Conservation (phyloP, 2,888 invertebrate genomes). For the Liopterus haemorrhoidalis region DNA sequence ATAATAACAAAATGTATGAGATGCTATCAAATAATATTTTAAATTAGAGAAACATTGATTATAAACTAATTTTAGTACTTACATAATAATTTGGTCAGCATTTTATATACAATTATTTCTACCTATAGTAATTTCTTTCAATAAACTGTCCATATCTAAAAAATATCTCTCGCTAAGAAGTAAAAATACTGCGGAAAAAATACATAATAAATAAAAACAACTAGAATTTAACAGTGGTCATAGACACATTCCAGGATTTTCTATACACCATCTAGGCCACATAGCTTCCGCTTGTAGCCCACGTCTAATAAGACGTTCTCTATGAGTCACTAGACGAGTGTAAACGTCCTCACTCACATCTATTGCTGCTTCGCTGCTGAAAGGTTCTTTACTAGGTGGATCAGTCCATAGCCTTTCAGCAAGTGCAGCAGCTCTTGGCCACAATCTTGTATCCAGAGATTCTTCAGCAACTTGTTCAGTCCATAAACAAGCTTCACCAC, state of each 20-base stretch:
- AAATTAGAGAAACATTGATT: no score
- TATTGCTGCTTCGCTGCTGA: constrained; percentile 9
- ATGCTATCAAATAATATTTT: no score
- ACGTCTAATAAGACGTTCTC: constrained; percentile 56
- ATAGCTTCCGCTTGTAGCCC: constrained; percentile 65
- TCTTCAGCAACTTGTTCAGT: constrained; percentile 72
- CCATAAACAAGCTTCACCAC: constrained; percentile 81
- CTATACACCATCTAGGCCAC: constrained; percentile 72
- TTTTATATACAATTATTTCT: no score
- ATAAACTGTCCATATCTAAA: no score
- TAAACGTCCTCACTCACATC: constrained; percentile 59
- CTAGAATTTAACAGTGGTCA: constrained; percentile 35
- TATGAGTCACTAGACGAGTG: constrained; percentile 60
- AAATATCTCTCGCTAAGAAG: no score
- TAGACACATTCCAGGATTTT: constrained; percentile 70
- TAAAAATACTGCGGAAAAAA: neutral
- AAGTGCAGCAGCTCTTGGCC: constrained; percentile 77
- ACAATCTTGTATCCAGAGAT: constrained; percentile 70
- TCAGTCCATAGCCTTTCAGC: constrained; percentile 76
- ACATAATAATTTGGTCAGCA: no score
- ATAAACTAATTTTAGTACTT: no score
- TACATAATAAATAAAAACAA: neutral
- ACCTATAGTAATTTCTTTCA: no score
- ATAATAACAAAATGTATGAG: no score
- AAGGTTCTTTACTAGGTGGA: constrained; percentile 45